Base-by-base conservation (phyloP, 2,113 vertebrate genomes). In the Hirundichthys speculiger region DNA sequence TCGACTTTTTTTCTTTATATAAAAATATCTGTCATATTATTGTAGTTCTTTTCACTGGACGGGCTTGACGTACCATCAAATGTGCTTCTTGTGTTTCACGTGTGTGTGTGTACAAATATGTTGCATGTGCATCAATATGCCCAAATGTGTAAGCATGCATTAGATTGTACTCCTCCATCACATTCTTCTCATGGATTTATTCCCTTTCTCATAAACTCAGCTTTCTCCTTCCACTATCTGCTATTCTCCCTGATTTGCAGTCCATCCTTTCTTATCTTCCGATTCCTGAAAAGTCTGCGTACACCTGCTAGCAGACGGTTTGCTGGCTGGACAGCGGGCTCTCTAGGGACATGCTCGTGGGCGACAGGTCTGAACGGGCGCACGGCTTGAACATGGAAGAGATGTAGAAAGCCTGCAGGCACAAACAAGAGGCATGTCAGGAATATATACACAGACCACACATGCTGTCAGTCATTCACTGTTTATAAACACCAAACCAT, bases 251-350 rank as follows among this genome's bases (percentile, higher is more conserved):
- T 56, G 48, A 62, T 41, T 66, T 52, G 65, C 58, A 59, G 66
- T 75, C 69, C 64, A 47, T 53, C 48, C 24, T 47, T 47, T 56
- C 34, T 62, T 43, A 16, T 63, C 25, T 19, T 61, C 59, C 48
- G n/a, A 59, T 64, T 64, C 46, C 39, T 52, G 61, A 61, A 66
- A 16, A 48, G 69, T 19, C 3, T 66, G 59, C 27, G 3, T 55
- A 63, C 61, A 61, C 48, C 43, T 54, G 83, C 84, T 94, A 95
- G 88, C 94, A 94, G 70, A 92, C 89, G 0, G 93, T 94, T 66
- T 94, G 92, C 67, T 91, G 86, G 84, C 90, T 92, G 85, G 91
- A 93, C 80, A 92, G 85, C 9, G 93, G 92, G 68, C 88, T 94
- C 69, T 94, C 92, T 65, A 92, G 77, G 52, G 86, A 88, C 68